Conservation (phyloP, 2,888 invertebrate genomes). For the Nemotelus nigrinus region DNA sequence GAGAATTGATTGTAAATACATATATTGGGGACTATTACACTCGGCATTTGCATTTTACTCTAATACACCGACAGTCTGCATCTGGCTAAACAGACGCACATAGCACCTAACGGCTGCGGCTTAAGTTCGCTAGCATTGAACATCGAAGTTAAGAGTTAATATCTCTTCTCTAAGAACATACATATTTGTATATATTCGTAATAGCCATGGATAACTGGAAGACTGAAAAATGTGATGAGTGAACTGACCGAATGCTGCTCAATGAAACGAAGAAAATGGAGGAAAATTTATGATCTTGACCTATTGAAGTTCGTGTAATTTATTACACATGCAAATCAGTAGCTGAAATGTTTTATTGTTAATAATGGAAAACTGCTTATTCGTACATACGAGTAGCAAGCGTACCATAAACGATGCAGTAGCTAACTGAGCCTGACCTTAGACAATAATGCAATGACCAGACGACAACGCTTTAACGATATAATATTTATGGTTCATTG, state of each 20-base stretch:
- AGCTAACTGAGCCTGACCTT: background rate
- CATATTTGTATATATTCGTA: background rate
- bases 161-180: background rate
- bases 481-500: no score
- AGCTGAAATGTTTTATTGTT: slow-evolving; percentile 16
- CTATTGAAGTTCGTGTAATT: slow-evolving; percentile 32
- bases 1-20: slow-evolving; percentile 41
- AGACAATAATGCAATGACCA: background rate
- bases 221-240: background rate
- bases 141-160: no score
- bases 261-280: slow-evolving; percentile 15
- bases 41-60: background rate
- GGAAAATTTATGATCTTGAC: slow-evolving; percentile 31
- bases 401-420: background rate
- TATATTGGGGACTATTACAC: background rate
- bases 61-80: background rate
- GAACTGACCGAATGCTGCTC: background rate
- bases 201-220: background rate
- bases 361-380: slow-evolving; percentile 13
- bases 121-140: no score
- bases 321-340: slow-evolving; percentile 28
- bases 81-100: background rate
- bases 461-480: background rate
- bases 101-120: no score
- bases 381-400: background rate